These are phyloP conservation scores for Silvanus unidentatus DNA, from an alignment of 2,888 invertebrate genomes.

Conservation along the genomic window DNA sequence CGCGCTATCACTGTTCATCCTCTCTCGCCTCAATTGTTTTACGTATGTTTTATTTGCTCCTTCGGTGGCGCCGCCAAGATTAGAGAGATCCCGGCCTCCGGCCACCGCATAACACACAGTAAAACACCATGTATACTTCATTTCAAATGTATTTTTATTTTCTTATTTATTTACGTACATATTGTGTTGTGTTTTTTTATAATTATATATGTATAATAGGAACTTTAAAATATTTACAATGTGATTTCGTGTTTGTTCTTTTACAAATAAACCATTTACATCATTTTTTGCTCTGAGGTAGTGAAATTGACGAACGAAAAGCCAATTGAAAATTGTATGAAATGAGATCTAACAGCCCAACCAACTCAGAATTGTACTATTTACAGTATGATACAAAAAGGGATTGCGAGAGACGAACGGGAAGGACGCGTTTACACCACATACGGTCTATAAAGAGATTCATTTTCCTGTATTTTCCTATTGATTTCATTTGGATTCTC, in stretches of 20 bases:
- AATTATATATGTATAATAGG: conserved; percentile 28
- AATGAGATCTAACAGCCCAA: conserved; percentile 20
- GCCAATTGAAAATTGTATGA: too few relatives aligned
- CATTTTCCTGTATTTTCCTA: conserved; percentile 40
- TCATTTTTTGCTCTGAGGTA: conserved; percentile 28
- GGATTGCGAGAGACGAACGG: neutral
- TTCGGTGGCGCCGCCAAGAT: conserved; percentile 30
- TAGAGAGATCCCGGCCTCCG: too few relatives aligned
- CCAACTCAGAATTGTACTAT: conserved; percentile 12
- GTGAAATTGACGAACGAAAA: conserved; percentile 19
- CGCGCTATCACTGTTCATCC: too few relatives aligned
- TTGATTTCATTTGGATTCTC: conserved; percentile 24
- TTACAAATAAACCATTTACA: neutral
- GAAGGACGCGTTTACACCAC: conserved; percentile 42
- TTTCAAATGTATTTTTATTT: neutral
- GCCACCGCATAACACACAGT: conserved; percentile 8
- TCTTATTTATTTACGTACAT: conserved; percentile 10
- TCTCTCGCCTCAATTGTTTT: conserved; percentile 35
- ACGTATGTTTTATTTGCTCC: conserved; percentile 35
- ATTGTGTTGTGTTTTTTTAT: conserved; percentile 4
- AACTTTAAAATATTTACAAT: conserved; percentile 39
- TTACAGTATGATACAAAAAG: conserved; percentile 15
- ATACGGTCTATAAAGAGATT: conserved; percentile 48
- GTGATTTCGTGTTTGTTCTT: conserved; percentile 23
- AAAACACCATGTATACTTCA: too few relatives aligned